A percentile compares a stretch with the other conserved stretches of the same genome.
These are phyloP conservation scores for Drosophila pruinosa DNA, from an alignment of 1,140 invertebrate genomes.

Conservation along the genomic window DNA sequence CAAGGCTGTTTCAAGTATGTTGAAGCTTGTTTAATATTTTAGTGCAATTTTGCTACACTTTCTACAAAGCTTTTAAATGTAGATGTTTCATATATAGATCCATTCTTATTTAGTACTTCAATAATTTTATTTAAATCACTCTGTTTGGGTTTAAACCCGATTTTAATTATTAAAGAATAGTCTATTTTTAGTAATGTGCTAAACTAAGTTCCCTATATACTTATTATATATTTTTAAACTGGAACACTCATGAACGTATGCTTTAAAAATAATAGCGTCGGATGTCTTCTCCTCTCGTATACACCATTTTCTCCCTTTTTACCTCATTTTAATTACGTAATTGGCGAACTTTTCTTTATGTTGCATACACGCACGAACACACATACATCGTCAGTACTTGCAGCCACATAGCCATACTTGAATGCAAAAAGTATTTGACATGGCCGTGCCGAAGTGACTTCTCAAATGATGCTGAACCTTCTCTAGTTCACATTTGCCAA, in stretches of 20 bases:
- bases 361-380: not conserved
- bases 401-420: not conserved
- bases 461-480: not conserved
- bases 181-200: too few species aligned
- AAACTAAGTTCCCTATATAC: too few species aligned
- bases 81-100: not conserved
- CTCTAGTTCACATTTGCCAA: not conserved
- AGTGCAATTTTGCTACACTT: not conserved
- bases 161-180: too few species aligned
- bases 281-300: not conserved
- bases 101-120: too few species aligned
- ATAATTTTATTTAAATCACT: too few species aligned
- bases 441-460: not conserved
- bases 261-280: not conserved
- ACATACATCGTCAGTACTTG: not conserved
- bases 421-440: not conserved
- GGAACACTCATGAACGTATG: not conserved
- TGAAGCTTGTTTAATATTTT: not conserved
- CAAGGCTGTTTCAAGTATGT: conserved; percentile 5
- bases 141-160: too few species aligned
- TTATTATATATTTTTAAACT: not conserved
- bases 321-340: not conserved
- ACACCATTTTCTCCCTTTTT: not conserved
- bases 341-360: not conserved
- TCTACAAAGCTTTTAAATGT: not conserved